Percentiles rank a stretch among this genome's conserved stretches.
Evolutionary conservation across 2,113 vertebrate genomes (phyloP).

Genomic region (Perca schrenkii): DNA sequence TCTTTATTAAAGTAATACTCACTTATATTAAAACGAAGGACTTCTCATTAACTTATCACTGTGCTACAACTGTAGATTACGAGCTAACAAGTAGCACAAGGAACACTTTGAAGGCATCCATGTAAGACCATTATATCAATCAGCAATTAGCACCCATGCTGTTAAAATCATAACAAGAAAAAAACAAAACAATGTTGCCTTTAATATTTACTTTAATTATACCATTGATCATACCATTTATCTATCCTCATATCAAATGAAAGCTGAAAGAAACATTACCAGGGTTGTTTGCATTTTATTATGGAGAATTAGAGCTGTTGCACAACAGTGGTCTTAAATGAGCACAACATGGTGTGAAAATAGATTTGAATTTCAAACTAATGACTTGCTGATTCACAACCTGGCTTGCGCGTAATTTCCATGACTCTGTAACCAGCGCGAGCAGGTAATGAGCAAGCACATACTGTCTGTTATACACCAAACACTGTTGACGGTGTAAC

Average conservation of each 20-base stretch:
- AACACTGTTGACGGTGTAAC: constrained; percentile 10
- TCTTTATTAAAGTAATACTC: constrained; percentile 56
- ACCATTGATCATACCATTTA: constrained; percentile 65
- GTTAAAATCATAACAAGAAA: constrained; percentile 54
- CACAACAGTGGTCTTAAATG: constrained; percentile 68
- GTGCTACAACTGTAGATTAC: constrained; percentile 58
- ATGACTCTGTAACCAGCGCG: constrained; percentile 31
- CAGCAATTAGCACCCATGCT: constrained; percentile 71
- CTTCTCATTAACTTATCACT: constrained; percentile 62
- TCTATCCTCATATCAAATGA: constrained; percentile 62
- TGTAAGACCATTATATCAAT: constrained; percentile 74
- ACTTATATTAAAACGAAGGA: constrained; percentile 49
- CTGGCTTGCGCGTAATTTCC: constrained; percentile 42
- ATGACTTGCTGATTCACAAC: constrained; percentile 69
- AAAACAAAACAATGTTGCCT: constrained; percentile 35
- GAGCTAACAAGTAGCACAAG: constrained; percentile 55
- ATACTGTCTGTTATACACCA: constrained; percentile 3
- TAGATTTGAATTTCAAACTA: constrained; percentile 75
- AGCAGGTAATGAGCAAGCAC: constrained; percentile 48
- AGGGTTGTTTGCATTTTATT: constrained; percentile 73
- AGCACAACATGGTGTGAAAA: constrained; percentile 70
- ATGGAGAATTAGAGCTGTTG: constrained; percentile 58
- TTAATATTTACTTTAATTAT: constrained; percentile 73
- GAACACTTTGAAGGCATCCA: constrained; percentile 62
- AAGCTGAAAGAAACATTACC: constrained; percentile 67